Conservation (phyloP, 2,113 vertebrate genomes). For the Pagrus major region DNA sequence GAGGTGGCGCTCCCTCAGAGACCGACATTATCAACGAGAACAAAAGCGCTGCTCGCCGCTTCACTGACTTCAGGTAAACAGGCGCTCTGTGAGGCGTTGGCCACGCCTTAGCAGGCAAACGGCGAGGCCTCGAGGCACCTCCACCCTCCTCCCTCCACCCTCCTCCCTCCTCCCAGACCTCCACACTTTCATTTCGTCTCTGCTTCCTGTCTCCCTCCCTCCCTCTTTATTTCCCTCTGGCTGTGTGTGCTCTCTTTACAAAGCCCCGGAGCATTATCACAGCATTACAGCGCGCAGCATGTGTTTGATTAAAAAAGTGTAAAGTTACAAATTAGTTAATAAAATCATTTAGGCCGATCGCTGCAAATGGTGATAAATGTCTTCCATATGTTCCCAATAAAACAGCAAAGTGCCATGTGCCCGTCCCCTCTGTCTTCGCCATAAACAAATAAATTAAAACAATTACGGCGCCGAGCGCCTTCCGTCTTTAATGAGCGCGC, state of each 20-base stretch:
- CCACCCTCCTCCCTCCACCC: conserved; percentile 5
- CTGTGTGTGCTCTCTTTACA: conserved; percentile 79
- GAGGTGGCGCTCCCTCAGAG: conserved; percentile 22
- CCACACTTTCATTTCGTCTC: conserved; percentile 60
- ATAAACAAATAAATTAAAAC: conserved; percentile 88
- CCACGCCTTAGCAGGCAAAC: too few relatives aligned
- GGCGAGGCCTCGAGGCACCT: neutral
- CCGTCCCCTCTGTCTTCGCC: conserved; percentile 83
- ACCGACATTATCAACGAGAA: conserved; percentile 31
- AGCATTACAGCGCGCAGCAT: conserved; percentile 77
- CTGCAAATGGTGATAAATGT: conserved; percentile 85
- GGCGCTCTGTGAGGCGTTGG: conserved; percentile 32
- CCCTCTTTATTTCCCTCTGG: conserved; percentile 81
- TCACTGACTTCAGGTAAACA: conserved; percentile 66
- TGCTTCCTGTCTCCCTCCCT: conserved; percentile 38
- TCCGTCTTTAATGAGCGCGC: conserved; percentile 77
- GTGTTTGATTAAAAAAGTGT: conserved; percentile 87
- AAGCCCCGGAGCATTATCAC: conserved; percentile 81
- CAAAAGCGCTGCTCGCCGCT: neutral
- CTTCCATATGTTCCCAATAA: conserved; percentile 86
- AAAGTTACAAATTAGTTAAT: conserved; percentile 86
- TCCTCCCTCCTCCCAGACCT: conserved; percentile 23
- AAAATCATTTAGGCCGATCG: conserved; percentile 81
- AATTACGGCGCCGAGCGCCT: conserved; percentile 80
- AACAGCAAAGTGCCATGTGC: conserved; percentile 79